Percentiles rank a stretch among this genome's conserved stretches.
Conservation (phyloP, 1,140 invertebrate species). For the Aphelinus certus region DNA sequence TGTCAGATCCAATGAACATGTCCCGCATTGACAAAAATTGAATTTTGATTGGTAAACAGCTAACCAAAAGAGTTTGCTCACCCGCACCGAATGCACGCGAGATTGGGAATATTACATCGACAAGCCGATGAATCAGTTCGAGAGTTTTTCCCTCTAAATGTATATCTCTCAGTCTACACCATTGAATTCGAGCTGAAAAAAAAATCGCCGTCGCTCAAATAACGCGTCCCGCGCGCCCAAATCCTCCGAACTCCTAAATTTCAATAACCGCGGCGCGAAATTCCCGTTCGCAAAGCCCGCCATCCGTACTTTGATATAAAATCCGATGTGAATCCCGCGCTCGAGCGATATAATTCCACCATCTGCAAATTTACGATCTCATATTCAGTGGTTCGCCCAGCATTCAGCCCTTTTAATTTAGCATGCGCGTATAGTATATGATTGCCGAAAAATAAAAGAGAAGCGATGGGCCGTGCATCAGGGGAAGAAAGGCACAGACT, state of each 20-base stretch:
- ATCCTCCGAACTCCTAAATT: background rate
- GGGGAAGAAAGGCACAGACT: slow-evolving; percentile 13
- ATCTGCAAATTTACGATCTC: slow-evolving; percentile 23
- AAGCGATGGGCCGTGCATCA: background rate
- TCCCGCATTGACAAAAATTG: too few species aligned
- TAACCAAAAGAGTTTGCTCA: too few species aligned
- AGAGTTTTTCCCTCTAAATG: too few species aligned
- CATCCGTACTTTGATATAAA: slow-evolving; percentile 1
- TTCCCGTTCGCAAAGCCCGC: background rate
- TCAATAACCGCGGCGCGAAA: background rate
- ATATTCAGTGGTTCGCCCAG: slow-evolving; percentile 20
- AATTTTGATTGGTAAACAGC: too few species aligned
- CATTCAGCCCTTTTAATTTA: slow-evolving; percentile 28
- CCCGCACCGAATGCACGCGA: too few species aligned
- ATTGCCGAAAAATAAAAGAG: background rate
- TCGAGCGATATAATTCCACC: background rate
- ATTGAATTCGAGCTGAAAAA: too few species aligned
- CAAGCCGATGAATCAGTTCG: too few species aligned
- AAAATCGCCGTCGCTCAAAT: too few species aligned
- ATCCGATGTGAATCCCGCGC: background rate
- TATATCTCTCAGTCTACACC: too few species aligned
- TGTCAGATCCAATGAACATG: too few species aligned
- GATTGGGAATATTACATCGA: too few species aligned
- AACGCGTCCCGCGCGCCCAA: too few species aligned
- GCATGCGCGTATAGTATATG: background rate